Conservation (phyloP, 2,888 invertebrate species). For the Drosophila kokeensis region DNA sequence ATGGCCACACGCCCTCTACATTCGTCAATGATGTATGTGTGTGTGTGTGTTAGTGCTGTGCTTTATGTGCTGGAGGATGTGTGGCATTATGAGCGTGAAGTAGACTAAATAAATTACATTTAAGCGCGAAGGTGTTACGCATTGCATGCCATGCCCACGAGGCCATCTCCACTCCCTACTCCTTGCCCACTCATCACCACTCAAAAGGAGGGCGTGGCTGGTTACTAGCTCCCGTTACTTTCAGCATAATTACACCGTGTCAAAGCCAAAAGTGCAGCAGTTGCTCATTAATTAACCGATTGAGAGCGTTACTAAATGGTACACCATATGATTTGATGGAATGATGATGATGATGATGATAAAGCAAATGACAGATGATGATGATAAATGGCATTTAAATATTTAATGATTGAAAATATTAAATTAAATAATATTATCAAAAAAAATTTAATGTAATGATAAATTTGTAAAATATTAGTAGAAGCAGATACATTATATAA, state of each 20-base stretch:
- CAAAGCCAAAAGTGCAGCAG: constrained; percentile 50
- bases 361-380: not conserved
- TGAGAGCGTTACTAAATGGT: constrained; percentile 14
- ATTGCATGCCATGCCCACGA: constrained; percentile 38
- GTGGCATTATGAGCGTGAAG: constrained; percentile 76
- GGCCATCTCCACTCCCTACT: not conserved
- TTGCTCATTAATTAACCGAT: constrained; percentile 55
- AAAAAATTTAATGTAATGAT: not conserved
- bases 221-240: constrained; percentile 34
- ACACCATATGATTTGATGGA: constrained; percentile 9
- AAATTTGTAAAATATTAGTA: not conserved
- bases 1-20: not conserved
- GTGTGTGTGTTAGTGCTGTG: constrained; percentile 25
- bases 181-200: not conserved
- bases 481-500: not conserved
- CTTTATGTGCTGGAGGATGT: constrained; percentile 54
- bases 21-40: constrained; percentile 23
- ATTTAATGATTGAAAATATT: constrained; percentile 1
- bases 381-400: not conserved
- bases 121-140: constrained; percentile 73
- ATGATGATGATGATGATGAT: not conserved
- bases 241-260: constrained; percentile 56
- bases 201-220: constrained; percentile 34
- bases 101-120: constrained; percentile 79
- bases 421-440: no score